These are phyloP conservation scores for Rattus rattus DNA, from an alignment of 2,113 vertebrate species.

Conservation along the genomic window DNA sequence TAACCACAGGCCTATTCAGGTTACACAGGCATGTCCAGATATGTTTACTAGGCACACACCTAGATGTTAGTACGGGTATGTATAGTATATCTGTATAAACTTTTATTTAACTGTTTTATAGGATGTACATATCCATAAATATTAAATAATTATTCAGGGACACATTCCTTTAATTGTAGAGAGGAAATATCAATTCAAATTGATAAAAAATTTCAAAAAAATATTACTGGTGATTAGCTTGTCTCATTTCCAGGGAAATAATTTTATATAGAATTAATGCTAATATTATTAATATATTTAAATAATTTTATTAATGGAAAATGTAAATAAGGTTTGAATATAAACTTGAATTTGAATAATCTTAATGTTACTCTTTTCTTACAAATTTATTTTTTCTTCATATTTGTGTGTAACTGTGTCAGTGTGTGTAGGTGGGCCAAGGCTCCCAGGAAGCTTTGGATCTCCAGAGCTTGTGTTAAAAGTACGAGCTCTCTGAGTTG, in stretches of 20 bases:
- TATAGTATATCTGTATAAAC: background rate
- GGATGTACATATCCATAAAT: background rate
- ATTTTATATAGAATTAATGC: constrained; percentile 52
- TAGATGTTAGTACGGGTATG: background rate
- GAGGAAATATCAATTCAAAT: constrained; percentile 57
- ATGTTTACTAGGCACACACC: background rate
- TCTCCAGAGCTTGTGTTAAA: background rate
- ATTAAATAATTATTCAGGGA: constrained; percentile 44
- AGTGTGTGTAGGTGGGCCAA: background rate
- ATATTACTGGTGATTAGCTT: constrained; percentile 51
- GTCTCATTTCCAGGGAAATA: constrained; percentile 51
- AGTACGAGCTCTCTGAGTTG: background rate
- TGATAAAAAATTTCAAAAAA: constrained; percentile 60
- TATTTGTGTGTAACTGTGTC: background rate
- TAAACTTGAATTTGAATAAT: constrained; percentile 63
- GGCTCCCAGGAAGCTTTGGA: background rate
- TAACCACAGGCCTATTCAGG: background rate
- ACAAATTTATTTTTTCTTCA: background rate
- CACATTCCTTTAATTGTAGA: constrained; percentile 4
- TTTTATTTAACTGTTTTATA: background rate
- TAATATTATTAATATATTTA: constrained; percentile 42
- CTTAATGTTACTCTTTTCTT: constrained; percentile 15
- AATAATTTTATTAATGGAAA: constrained; percentile 64
- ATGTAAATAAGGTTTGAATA: constrained; percentile 59
- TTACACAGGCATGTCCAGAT: constrained; percentile 32